Base-by-base conservation (phyloP, 2,888 invertebrate species). In the Hetaerina titia region DNA sequence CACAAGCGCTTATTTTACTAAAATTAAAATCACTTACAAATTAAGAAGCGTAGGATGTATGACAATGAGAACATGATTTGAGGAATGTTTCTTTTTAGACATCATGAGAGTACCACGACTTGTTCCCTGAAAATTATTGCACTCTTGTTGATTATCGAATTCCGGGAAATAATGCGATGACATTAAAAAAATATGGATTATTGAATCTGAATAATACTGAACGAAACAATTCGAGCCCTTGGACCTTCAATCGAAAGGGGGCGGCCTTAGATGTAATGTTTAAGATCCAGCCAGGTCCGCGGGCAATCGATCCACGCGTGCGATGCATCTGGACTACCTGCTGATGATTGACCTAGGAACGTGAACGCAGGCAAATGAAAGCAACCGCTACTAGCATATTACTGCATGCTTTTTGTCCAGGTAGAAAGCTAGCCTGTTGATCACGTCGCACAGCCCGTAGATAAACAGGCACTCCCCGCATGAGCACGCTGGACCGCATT, bases 1-100 rank as follows among this genome's bases (percentile, higher is more conserved):
- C 92, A 92, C 92, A 92, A 92, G 56, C 69, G n/a, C 92, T 81
- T 81, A n/a, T 92, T 69, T 45, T 57, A 11, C 92, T 64, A 92
- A 64, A 89, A 89, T 89, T 89, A 58, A 88, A 58, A 11, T n/a
- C 57, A 57, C 89, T 89, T 57, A 22, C 5, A 57, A 58, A n/a
- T n/a, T 89, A 89, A 22, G 22, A 89, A 89, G 57, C 56, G 57
- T 57, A 56, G n/a, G 13, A 89, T 89, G 58, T 15, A 89, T 58
- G 57, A 89, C 56, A 22, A n/a, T 89, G 58, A 56, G 11, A 19
- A 56, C 22, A 58, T n/a, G 56, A 56, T 22, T 22, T 89, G 56
- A 57, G 57, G 58, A 45, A 22, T 57, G n/a, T 56, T 89, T n/a
- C 5, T 56, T 31, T 56, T 31, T 7, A 19, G 31, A 13, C 17